Conservation (phyloP, 2,888 invertebrate genomes). For the Hyles lineata region DNA sequence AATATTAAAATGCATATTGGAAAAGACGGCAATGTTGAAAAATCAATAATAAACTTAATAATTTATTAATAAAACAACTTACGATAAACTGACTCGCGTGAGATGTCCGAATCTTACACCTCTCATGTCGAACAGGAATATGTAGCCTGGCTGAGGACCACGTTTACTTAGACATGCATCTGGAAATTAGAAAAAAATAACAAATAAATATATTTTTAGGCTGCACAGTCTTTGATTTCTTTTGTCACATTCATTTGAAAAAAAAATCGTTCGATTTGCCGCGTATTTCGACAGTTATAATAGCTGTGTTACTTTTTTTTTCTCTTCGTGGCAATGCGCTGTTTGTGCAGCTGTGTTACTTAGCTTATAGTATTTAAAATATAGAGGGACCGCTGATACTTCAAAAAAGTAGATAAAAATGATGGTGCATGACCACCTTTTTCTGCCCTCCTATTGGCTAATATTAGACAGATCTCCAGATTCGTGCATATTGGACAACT, state of each 20-base stretch:
- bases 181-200: conserved; percentile 51
- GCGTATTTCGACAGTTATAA: not conserved
- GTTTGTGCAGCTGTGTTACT: no score
- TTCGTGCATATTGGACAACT: no score
- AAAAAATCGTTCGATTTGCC: not conserved
- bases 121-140: conserved; percentile 88
- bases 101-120: conserved; percentile 86
- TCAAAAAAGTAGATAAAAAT: no score
- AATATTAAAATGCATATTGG: conserved; percentile 29
- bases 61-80: conserved; percentile 50
- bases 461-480: no score
- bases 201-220: not conserved
- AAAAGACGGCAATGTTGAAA: conserved; percentile 37
- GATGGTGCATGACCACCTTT: no score
- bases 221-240: not conserved
- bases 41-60: conserved; percentile 28
- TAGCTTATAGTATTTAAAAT: no score
- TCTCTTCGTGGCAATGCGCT: no score
- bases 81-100: conserved; percentile 84
- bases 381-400: no score
- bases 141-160: conserved; percentile 86
- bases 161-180: conserved; percentile 84
- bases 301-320: no score
- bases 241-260: not conserved
- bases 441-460: no score